Evolutionary conservation across 1,140 invertebrate genomes (phyloP).

Genomic region (Ctenoplectra terminalis): DNA sequence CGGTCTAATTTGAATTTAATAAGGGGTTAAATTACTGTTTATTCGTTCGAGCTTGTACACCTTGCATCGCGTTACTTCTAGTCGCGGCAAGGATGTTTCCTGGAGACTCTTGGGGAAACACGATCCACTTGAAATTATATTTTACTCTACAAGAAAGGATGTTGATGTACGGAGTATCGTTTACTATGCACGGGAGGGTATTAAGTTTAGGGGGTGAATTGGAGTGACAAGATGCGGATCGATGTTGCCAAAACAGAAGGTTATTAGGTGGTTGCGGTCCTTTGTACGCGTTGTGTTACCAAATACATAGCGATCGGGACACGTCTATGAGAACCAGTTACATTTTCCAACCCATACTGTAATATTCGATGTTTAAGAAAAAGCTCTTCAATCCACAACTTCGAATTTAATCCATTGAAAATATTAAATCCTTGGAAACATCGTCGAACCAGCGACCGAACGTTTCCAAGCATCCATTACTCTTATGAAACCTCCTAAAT

Average conservation of each 20-base stretch:
- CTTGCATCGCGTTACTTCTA: neutral
- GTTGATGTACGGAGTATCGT: neutral
- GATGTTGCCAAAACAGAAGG: neutral
- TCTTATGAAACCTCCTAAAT: conserved; percentile 57
- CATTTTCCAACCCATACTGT: too few species aligned
- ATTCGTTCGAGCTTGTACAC: conserved; percentile 56
- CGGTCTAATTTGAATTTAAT: conserved; percentile 78
- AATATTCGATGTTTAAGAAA: too few species aligned
- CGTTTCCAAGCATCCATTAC: conserved; percentile 50
- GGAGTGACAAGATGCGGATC: neutral
- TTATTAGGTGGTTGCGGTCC: too few species aligned
- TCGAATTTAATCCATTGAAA: too few species aligned
- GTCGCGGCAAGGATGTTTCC: neutral
- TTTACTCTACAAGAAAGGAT: neutral
- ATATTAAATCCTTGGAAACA: too few species aligned
- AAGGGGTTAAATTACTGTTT: conserved; percentile 75
- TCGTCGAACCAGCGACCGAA: neutral
- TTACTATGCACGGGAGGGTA: neutral
- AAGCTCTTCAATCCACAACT: neutral
- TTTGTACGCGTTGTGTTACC: too few species aligned
- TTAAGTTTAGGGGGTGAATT: neutral
- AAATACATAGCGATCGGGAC: too few species aligned
- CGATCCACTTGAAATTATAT: neutral
- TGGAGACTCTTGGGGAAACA: neutral
- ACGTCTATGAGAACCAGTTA: too few species aligned